phyloP scores from a whole-genome alignment of 1,140 invertebrate species.

The Tetramorium alpestre region DNA sequence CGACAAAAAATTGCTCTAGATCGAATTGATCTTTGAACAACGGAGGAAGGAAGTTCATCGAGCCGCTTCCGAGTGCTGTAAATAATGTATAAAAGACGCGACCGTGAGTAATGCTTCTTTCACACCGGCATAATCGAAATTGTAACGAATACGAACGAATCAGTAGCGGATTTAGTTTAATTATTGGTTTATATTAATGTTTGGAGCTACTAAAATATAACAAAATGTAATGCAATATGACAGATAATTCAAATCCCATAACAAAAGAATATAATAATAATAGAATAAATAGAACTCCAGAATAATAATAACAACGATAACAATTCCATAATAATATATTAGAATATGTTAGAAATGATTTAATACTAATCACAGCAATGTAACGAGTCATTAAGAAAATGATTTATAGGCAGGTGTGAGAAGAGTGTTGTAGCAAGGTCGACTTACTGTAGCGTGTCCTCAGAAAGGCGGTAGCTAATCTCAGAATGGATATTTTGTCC shows the following conservation, averaged over 20 bases:
- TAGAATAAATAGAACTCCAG: neutral
- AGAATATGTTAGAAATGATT: neutral
- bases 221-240: neutral
- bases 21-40: slow-evolving; percentile 76
- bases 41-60: slow-evolving; percentile 71
- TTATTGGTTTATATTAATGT: neutral
- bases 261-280: neutral
- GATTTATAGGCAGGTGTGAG: neutral
- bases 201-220: neutral
- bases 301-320: neutral
- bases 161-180: neutral
- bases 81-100: neutral
- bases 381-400: neutral
- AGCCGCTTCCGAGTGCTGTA: slow-evolving; percentile 77
- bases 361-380: neutral
- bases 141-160: neutral
- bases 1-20: slow-evolving; percentile 79
- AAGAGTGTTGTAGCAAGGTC: neutral
- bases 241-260: neutral
- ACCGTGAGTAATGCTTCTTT: neutral
- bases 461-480: slow-evolving; percentile 93
- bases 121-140: neutral
- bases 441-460: slow-evolving; percentile 88
- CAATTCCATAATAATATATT: neutral
- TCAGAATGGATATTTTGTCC: slow-evolving; percentile 95